Conservation (phyloP, 1,140 invertebrate genomes). For the Wiebesia pumilae region DNA sequence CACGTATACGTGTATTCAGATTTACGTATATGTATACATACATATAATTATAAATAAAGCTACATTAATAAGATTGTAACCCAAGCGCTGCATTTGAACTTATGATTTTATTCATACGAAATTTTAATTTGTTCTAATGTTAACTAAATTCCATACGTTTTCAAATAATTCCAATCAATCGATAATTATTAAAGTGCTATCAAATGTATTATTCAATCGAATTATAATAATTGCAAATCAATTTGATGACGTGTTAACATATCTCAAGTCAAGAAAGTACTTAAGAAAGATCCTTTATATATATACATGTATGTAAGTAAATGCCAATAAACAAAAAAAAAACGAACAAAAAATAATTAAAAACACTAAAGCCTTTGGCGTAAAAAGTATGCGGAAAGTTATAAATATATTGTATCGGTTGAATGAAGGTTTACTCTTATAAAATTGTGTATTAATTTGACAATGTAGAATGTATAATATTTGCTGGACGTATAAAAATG, state of each 20-base stretch:
- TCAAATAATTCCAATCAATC: not conserved
- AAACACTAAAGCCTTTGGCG: not conserved
- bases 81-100: constrained; percentile 20
- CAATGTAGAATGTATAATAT: constrained; percentile 43
- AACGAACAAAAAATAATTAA: not conserved
- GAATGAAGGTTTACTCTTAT: constrained; percentile 19
- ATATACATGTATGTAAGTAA: constrained; percentile 54
- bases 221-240: not conserved
- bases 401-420: constrained; percentile 26
- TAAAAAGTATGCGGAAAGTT: constrained; percentile 6
- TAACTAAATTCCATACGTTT: not conserved
- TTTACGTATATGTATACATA: constrained; percentile 20
- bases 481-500: constrained; percentile 36
- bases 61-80: constrained; percentile 15
- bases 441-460: constrained; percentile 42
- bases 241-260: constrained; percentile 29
- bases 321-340: constrained; percentile 3
- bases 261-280: constrained; percentile 41
- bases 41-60: not conserved
- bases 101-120: not conserved
- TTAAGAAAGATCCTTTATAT: constrained; percentile 48
- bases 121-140: not conserved
- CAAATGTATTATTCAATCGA: not conserved
- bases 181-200: not conserved
- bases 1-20: not conserved